Evolutionary conservation across 1,140 invertebrate genomes (phyloP), one percentile per base, ranked within the genome.

Genomic region (Sipha flava): DNA sequence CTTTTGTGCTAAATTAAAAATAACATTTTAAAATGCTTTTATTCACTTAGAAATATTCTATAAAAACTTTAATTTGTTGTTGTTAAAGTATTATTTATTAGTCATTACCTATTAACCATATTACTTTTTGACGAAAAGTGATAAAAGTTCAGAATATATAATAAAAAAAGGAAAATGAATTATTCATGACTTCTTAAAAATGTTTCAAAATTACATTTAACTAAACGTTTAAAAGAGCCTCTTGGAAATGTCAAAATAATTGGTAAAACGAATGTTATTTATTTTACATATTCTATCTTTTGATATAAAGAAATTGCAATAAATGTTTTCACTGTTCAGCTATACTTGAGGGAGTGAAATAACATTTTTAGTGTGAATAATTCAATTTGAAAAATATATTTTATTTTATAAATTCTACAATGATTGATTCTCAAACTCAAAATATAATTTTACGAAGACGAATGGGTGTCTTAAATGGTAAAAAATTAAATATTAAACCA

Each of bases 401-500:
- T 45, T 26, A 1, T 52, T 52, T 52, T 18, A 18, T 47, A 18
- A 7, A 23, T 21, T 23, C 4, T 52, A 52, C 45, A 70, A 70
- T 70, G 66, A 47, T 31, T 70, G 23, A 70, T 47, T 29, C 40
- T 1, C 23, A 47, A 10, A 47, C n/a, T 9, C 45, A 70, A 29
- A 45, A 29, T 10, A 70, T 45, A 45, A 45, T 70, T 47, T 47
- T 70, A 37, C 66, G 40, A 29, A 70, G 66, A 29, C 66, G 66
- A n/a, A 70, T 70, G 40, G 66, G 66, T 70, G 40, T 70, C 10
- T 47, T 70, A n/a, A 70, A 70, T n/a, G 66, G 66, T 47, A 47
- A 70, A 47, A 29, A 70, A 3, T 3, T 70, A 12, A 47, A 47
- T 47, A 47, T 47, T 10, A 70, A 70, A 16, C 40, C 66, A 31